phyloP scores from a whole-genome alignment of 2,888 invertebrate genomes.

The Rotaria socialis region DNA sequence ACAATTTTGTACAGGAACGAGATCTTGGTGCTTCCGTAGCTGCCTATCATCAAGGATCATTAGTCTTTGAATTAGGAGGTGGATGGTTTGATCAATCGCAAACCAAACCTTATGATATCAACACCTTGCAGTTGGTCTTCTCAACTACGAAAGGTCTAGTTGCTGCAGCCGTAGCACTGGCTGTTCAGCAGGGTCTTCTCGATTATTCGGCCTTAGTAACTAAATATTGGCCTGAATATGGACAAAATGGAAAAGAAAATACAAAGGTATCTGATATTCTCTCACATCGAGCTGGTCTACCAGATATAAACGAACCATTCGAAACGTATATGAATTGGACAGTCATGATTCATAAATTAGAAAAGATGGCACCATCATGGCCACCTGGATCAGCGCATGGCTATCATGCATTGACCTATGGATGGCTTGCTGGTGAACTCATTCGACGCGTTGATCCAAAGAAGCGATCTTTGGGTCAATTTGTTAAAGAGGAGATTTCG shows the following conservation, averaged over 20 bases:
- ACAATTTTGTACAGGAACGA: background rate
- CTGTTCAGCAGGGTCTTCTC: background rate
- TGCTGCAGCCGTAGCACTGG: background rate
- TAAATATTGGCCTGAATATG: background rate
- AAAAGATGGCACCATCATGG: background rate
- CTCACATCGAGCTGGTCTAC: background rate
- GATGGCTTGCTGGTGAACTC: no score
- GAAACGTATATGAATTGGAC: background rate
- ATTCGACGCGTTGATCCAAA: no score
- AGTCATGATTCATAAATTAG: background rate
- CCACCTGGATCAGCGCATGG: no score
- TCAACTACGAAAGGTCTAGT: background rate
- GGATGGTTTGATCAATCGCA: conserved; percentile 8
- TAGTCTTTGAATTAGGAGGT: background rate
- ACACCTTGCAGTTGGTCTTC: background rate
- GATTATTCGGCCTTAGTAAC: background rate
- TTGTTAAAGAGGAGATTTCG: no score
- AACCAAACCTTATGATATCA: background rate
- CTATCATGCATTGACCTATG: no score
- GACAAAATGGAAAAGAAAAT: conserved; percentile 21
- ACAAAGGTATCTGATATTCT: background rate
- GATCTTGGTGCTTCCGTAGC: background rate
- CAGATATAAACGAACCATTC: background rate
- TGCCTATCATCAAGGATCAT: background rate
- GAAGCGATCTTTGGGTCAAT: no score